Conservation (phyloP, 2,113 vertebrate genomes). For the Capricornis sumatraensis region DNA sequence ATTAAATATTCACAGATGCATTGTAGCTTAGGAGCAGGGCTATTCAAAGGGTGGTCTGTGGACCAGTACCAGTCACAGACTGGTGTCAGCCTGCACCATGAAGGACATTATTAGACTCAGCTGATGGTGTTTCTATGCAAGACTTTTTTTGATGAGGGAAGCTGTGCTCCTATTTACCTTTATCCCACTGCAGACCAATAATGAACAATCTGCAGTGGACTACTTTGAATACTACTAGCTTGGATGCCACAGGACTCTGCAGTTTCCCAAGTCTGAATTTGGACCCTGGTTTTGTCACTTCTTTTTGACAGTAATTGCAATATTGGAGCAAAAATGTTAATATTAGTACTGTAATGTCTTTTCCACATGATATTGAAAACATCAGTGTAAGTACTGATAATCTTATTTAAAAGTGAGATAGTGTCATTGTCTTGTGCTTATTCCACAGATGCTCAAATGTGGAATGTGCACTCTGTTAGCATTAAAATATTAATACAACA, state of each 20-base stretch:
- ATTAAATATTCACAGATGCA: neutral
- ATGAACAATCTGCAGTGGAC: neutral
- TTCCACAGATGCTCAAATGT: neutral
- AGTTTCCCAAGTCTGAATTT: neutral
- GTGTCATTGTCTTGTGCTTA: neutral
- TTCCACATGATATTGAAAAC: neutral
- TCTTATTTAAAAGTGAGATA: slow-evolving; percentile 19
- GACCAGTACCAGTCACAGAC: neutral
- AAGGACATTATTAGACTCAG: neutral
- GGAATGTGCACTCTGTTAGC: neutral
- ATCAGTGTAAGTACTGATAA: neutral
- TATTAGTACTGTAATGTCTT: neutral
- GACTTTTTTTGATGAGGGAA: neutral
- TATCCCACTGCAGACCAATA: neutral
- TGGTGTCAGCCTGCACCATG: neutral
- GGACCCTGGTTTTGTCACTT: neutral
- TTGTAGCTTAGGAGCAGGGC: neutral
- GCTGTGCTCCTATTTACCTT: neutral
- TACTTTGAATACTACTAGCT: neutral
- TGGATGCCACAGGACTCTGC: neutral
- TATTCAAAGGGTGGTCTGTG: neutral
- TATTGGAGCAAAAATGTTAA: neutral
- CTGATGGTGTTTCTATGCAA: neutral
- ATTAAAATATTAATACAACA: neutral
- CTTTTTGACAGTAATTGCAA: neutral